Percentiles rank a stretch among this genome's conserved stretches.
Conservation (phyloP, 92 coral and sea anemone species). For the Umimayanthus chanpuru region DNA sequence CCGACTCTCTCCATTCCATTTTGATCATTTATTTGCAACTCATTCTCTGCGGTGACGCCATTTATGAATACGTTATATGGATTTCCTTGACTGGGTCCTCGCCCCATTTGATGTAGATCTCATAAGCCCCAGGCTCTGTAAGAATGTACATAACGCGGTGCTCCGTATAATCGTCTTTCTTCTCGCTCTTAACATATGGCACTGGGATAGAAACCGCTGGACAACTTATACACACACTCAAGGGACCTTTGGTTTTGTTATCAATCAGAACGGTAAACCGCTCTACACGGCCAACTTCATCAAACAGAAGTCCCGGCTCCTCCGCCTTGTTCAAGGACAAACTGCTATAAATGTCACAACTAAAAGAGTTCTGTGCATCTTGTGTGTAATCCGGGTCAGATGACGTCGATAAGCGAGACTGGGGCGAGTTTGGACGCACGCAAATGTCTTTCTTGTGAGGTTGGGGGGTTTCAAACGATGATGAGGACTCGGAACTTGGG, state of each 20-base stretch:
- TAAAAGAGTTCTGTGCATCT: neutral
- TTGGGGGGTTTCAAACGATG: neutral
- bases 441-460: neutral
- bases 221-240: conserved; percentile 99
- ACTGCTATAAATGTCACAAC: neutral
- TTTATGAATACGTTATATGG: conserved; percentile 88
- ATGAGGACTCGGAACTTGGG: conserved; percentile 10
- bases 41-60: conserved; percentile 58
- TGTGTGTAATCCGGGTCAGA: neutral
- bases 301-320: conserved; percentile 91
- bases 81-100: conserved; percentile 74
- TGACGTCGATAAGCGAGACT: conserved; percentile 9
- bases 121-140: conserved; percentile 93
- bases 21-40: conserved; percentile 11
- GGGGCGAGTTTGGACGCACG: conserved; percentile 6
- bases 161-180: conserved; percentile 69
- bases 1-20: conserved; percentile 37
- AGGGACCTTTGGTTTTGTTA: conserved; percentile 90
- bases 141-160: conserved; percentile 93
- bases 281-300: conserved; percentile 91
- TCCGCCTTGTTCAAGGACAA: conserved; percentile 77
- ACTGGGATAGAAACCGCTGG: conserved; percentile 99
- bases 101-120: conserved; percentile 94
- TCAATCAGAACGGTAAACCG: conserved; percentile 87
- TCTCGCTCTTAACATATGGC: conserved; percentile 92